A percentile compares a stretch with the other conserved stretches of the same genome.
Conservation (phyloP, 2,797 vertebrate species). For the Lepus townsendii region DNA sequence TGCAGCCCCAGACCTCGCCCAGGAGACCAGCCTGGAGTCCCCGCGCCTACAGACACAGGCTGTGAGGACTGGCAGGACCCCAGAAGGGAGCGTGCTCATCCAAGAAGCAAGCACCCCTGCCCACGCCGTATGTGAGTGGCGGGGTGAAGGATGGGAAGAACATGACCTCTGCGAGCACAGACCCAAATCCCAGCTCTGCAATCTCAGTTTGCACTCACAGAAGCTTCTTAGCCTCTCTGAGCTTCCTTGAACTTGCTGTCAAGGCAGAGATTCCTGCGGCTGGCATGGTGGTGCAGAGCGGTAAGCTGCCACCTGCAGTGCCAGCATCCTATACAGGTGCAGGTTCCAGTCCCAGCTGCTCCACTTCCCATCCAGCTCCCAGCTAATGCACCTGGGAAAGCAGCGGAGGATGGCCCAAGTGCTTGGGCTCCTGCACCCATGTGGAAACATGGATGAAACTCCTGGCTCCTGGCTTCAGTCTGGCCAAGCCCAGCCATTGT, state of each 20-base stretch:
- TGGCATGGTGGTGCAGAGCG: too few species aligned
- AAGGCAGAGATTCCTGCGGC: neutral
- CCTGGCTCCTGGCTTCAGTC: too few species aligned
- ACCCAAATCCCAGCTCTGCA: slow-evolving; percentile 15
- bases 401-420: too few species aligned
- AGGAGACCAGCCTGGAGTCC: neutral
- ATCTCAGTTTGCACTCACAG: neutral
- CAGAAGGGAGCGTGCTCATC: neutral
- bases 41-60: neutral
- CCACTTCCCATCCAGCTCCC: too few species aligned
- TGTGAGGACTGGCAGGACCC: neutral
- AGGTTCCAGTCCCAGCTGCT: too few species aligned
- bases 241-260: neutral
- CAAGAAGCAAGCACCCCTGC: neutral
- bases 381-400: too few species aligned
- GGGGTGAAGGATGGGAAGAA: neutral
- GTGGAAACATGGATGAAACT: too few species aligned
- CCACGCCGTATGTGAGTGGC: neutral
- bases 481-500: too few species aligned
- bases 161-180: neutral
- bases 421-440: too few species aligned
- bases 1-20: neutral
- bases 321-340: too few species aligned
- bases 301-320: too few species aligned
- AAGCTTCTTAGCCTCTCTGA: neutral